Evolutionary conservation across 2,113 vertebrate species (phyloP).

Genomic region (Poicephalus gulielmi): DNA sequence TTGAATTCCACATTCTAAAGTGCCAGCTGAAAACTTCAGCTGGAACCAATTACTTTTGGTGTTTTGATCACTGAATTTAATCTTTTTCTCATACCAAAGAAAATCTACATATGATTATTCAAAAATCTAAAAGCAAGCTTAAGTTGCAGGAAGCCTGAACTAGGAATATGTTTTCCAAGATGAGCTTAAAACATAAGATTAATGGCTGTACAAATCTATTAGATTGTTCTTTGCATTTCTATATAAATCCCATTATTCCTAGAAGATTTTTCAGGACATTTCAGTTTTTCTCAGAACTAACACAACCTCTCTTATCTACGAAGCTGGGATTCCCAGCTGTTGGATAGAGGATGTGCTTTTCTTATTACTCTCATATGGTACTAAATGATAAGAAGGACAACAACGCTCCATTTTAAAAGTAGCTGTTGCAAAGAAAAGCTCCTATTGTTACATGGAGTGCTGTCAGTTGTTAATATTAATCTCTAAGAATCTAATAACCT

Average conservation of each 20-base stretch:
- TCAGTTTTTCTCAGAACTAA: slow-evolving; percentile 60
- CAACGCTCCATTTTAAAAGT: slow-evolving; percentile 59
- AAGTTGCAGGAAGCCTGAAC: slow-evolving; percentile 25
- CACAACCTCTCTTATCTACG: slow-evolving; percentile 73
- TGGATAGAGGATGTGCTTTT: slow-evolving; percentile 61
- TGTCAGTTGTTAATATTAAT: slow-evolving; percentile 71
- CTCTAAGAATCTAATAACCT: slow-evolving; percentile 71
- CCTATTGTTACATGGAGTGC: slow-evolving; percentile 49
- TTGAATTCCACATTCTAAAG: not conserved
- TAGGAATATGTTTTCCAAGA: slow-evolving; percentile 39
- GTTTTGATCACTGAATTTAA: slow-evolving; percentile 51
- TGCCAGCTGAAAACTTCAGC: not conserved
- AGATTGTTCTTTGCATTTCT: slow-evolving; percentile 67
- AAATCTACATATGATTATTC: not conserved
- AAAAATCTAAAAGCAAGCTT: slow-evolving; percentile 24
- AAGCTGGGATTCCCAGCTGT: slow-evolving; percentile 72
- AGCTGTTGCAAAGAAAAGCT: slow-evolving; percentile 51
- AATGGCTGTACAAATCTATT: slow-evolving; percentile 59
- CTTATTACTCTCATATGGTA: slow-evolving; percentile 66
- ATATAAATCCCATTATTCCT: slow-evolving; percentile 71
- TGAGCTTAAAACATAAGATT: slow-evolving; percentile 71
- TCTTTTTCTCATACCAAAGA: slow-evolving; percentile 26
- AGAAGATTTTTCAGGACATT: slow-evolving; percentile 59
- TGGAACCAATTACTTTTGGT: slow-evolving; percentile 17
- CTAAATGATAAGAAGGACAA: slow-evolving; percentile 72